Conservation (phyloP, 2,797 vertebrate genomes). For the Pantherophis alleghaniensis region DNA sequence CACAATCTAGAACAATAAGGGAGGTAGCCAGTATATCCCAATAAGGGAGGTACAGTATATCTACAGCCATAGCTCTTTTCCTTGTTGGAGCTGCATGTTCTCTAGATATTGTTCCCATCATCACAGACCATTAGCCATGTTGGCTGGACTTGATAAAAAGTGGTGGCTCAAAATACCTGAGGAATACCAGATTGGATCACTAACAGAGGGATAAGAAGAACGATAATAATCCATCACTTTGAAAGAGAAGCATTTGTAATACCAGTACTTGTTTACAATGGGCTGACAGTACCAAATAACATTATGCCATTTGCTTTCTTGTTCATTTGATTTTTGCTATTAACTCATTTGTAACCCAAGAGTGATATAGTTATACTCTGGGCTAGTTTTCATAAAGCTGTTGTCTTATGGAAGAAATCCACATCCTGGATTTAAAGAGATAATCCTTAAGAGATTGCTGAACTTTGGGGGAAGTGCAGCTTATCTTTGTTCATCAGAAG, state of each 20-base stretch:
- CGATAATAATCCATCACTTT: neutral
- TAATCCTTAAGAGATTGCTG: neutral
- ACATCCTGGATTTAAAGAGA: neutral
- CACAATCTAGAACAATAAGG: conserved; percentile 11
- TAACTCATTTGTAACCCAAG: neutral
- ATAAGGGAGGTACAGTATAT: neutral
- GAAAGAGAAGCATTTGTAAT: neutral
- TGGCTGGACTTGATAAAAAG: neutral
- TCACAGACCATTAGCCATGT: neutral
- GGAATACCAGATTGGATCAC: neutral
- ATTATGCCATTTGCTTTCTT: neutral
- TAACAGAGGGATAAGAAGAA: neutral
- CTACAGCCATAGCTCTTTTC: neutral
- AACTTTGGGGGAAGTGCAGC: neutral
- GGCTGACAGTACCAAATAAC: neutral
- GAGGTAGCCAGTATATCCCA: neutral
- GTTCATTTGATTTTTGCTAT: neutral
- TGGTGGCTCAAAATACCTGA: neutral
- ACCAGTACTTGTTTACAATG: neutral
- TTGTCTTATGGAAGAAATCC: neutral
- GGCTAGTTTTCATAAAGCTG: neutral
- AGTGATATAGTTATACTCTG: neutral
- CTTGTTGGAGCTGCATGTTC: neutral
- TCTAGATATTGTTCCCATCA: neutral
- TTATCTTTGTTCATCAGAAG: neutral